These are phyloP conservation scores for Eurytoma californica DNA, from an alignment of 2,888 invertebrate genomes.

Conservation along the genomic window DNA sequence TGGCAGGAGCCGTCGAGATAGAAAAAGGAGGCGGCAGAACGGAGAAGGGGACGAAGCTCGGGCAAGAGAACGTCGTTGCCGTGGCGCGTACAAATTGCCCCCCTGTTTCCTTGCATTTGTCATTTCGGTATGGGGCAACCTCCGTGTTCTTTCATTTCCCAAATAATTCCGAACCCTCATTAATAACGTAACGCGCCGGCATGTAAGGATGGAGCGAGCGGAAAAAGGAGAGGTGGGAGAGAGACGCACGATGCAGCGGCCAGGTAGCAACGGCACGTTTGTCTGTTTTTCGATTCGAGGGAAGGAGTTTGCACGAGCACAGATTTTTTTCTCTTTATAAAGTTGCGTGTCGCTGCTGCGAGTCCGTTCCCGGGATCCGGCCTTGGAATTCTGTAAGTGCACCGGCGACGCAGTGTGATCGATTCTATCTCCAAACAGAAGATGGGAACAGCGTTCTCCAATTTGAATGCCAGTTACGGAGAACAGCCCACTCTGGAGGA, in stretches of 20 bases:
- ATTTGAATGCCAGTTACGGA: slow-evolving; percentile 67
- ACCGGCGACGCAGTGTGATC: slow-evolving; percentile 60
- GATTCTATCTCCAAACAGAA: slow-evolving; percentile 67
- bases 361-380: slow-evolving; percentile 50
- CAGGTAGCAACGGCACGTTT: slow-evolving; percentile 63
- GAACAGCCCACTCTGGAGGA: slow-evolving; percentile 20
- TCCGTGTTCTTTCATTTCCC: slow-evolving; percentile 68
- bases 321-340: slow-evolving; percentile 48
- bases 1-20: slow-evolving; percentile 32
- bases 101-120: slow-evolving; percentile 71
- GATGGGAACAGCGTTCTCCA: slow-evolving; percentile 62
- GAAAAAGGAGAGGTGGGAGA: slow-evolving; percentile 45
- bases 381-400: slow-evolving; percentile 62
- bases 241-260: slow-evolving; percentile 47
- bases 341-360: slow-evolving; percentile 58
- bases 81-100: slow-evolving; percentile 70
- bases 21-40: slow-evolving; percentile 42
- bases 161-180: slow-evolving; percentile 72
- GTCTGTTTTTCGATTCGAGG: slow-evolving; percentile 57
- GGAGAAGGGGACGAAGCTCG: slow-evolving; percentile 44
- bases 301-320: slow-evolving; percentile 20
- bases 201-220: slow-evolving; percentile 60
- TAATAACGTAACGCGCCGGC: slow-evolving; percentile 69
- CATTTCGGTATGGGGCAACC: slow-evolving; percentile 66
- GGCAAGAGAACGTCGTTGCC: slow-evolving; percentile 58